Evolutionary conservation across 2,888 invertebrate species (phyloP), one percentile per base, ranked within the genome.

Genomic region (Drosophila falleni): DNA sequence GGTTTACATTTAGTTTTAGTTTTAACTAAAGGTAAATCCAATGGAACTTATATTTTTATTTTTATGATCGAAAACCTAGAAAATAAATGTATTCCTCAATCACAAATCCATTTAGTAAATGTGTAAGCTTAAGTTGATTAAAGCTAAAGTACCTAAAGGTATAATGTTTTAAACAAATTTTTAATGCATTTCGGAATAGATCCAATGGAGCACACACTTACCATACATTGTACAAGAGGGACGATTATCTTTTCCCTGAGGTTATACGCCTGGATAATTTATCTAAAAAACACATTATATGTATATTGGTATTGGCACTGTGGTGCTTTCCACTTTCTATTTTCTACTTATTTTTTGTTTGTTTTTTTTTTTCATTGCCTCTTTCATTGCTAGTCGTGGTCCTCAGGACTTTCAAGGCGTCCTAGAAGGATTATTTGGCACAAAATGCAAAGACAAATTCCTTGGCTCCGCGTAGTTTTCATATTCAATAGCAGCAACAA

Each of bases 401-500:
- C 19, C 13, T 15, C 19, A 9, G 39, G 35, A 35, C 31, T 9
- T 6, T 16, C 5, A 41, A 31, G 35, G 46, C 37, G 23, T 19
- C n/a, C 54, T 42, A 13, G 26, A 51, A 35, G 65, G 42, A 74
- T 76, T 46, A 47, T 63, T 54, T 64, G 71, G 46, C 5, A 33
- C 44, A 49, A 55, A 70, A 59, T 64, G 59, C 33, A 72, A 65
- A 56, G 56, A 69, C 39, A 74, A 68, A 63, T 78, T 75, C 60
- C 53, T 78, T 53, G 47, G 64, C 49, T 35, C 6, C 44, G 56
- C 31, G 44, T 26, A 59, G 58, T 64, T 72, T 69, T 75, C 70
- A 80, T 77, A 81, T 80, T 79, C 75, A 81, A 84, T 74, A 64
- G 71, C 53, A 23, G 46, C 59, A 64, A 26, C 49, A 56, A 58